These are phyloP conservation scores for Athrips mouffetella DNA, from an alignment of 2,888 invertebrate species.

Conservation along the genomic window DNA sequence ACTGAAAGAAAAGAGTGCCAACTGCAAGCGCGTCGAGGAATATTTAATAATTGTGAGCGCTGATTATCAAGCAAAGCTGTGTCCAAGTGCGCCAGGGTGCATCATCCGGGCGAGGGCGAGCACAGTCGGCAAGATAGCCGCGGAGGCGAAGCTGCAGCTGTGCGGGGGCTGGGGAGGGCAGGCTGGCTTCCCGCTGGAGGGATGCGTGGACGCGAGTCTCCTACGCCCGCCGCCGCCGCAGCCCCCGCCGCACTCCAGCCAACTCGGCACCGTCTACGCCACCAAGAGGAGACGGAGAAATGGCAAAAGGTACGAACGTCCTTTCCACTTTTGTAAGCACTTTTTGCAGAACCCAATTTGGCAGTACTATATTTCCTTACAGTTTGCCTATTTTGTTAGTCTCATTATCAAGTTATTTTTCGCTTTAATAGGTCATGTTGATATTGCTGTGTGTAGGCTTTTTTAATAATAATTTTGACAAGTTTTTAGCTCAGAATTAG, in stretches of 20 bases:
- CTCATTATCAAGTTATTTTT: too few species aligned
- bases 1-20: too few species aligned
- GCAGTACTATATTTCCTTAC: too few species aligned
- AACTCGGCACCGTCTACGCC: slow-evolving; percentile 97
- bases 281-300: slow-evolving; percentile 96
- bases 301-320: slow-evolving; percentile 96
- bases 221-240: slow-evolving; percentile 88
- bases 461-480: too few species aligned
- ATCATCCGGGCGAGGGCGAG: slow-evolving; percentile 14
- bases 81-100: slow-evolving; percentile 27
- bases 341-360: too few species aligned
- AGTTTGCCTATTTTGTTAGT: too few species aligned
- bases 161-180: slow-evolving; percentile 69
- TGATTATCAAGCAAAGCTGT: slow-evolving; percentile 2
- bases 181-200: slow-evolving; percentile 79
- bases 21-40: too few species aligned
- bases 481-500: too few species aligned
- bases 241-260: slow-evolving; percentile 85
- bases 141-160: slow-evolving; percentile 68
- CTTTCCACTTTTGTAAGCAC: too few species aligned
- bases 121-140: slow-evolving; percentile 69
- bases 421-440: too few species aligned
- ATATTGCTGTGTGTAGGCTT: too few species aligned
- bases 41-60: too few species aligned
- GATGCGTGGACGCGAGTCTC: slow-evolving; percentile 85